Percentiles rank a stretch among this genome's conserved stretches.
Conservation (phyloP, 2,113 vertebrate genomes). For the Daubentonia madagascariensis region DNA sequence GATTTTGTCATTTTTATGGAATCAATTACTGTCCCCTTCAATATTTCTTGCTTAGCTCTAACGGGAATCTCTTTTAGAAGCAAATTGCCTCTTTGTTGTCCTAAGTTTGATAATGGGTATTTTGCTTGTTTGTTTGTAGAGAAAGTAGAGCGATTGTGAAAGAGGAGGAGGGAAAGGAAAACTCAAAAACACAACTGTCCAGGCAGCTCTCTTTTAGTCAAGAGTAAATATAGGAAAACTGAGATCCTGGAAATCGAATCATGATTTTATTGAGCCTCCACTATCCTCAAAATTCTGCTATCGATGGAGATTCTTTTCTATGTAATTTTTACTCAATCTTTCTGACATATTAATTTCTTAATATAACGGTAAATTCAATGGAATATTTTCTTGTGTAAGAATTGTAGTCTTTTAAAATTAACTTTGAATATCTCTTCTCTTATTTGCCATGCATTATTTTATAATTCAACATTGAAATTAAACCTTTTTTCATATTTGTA, state of each 20-base stretch:
- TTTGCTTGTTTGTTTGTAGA: not conserved
- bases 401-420: not conserved
- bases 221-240: not conserved
- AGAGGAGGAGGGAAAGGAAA: not conserved
- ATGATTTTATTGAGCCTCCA: not conserved
- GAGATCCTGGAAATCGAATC: not conserved
- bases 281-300: not conserved
- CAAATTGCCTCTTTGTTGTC: not conserved
- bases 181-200: not conserved
- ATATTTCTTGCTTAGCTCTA: not conserved
- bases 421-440: not conserved
- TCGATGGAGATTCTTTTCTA: not conserved
- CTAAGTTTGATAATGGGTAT: not conserved
- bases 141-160: not conserved
- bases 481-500: not conserved
- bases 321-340: not conserved
- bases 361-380: not conserved
- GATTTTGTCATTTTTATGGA: not conserved
- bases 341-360: not conserved
- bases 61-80: not conserved
- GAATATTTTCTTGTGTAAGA: not conserved
- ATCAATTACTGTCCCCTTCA: not conserved
- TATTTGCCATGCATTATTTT: not conserved
- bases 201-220: not conserved
- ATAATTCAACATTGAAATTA: not conserved